Evolutionary conservation across 2,113 vertebrate species (phyloP).

Genomic region (Lagopus muta): DNA sequence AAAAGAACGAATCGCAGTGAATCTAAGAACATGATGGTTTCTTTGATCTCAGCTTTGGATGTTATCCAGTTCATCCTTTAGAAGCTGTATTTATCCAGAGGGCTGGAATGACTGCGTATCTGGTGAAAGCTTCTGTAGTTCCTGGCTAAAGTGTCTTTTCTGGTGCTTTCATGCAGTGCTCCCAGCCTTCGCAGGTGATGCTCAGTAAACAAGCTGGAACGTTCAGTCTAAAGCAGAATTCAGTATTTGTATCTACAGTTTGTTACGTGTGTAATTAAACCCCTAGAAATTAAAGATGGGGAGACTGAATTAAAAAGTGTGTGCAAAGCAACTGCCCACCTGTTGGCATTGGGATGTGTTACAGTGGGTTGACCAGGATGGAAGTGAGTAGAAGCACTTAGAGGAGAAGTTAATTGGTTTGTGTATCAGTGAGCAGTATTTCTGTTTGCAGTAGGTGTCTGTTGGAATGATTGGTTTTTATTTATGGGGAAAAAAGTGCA

Average conservation of each 20-base stretch:
- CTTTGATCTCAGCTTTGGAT: constrained; percentile 35
- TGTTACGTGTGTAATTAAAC: neutral
- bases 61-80: neutral
- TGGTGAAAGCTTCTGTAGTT: neutral
- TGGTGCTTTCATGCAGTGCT: neutral
- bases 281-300: neutral
- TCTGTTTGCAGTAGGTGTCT: neutral
- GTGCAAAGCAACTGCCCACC: neutral
- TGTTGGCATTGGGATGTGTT: fast-evolving
- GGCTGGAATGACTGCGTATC: neutral
- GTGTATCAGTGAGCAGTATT: neutral
- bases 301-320: neutral
- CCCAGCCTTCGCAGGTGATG: fast-evolving
- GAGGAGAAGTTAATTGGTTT: neutral
- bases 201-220: neutral
- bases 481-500: neutral
- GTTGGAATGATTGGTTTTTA: neutral
- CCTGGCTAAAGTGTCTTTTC: neutral
- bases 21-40: neutral
- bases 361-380: neutral
- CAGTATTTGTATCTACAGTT: neutral
- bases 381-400: neutral
- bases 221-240: neutral
- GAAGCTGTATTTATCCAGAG: neutral
- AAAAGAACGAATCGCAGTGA: neutral